Evolutionary conservation across 2,888 invertebrate species (phyloP).

Genomic region (Sisyra terminalis): DNA sequence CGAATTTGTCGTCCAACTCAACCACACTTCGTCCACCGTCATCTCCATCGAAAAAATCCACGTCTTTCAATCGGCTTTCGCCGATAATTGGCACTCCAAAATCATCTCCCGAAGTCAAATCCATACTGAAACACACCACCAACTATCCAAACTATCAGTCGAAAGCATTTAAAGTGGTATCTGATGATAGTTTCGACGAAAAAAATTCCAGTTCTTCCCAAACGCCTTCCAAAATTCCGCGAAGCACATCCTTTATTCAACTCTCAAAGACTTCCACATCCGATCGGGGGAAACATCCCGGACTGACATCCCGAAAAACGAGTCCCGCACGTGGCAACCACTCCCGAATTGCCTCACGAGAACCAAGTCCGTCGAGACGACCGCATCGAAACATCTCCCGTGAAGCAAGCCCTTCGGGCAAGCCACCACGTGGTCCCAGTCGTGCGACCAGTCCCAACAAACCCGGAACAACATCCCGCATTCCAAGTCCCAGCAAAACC

Average conservation of each 20-base stretch:
- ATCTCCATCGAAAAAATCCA: constrained; percentile 1
- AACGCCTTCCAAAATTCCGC: constrained; percentile 7
- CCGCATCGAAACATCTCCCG: constrained; percentile 1
- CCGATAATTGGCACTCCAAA: constrained; percentile 7
- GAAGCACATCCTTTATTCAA: constrained; percentile 4
- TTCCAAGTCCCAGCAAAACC: neutral
- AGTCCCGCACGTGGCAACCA: neutral
- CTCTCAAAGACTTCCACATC: neutral
- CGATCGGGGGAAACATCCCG: neutral
- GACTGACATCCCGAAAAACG: neutral
- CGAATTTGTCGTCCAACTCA: constrained; percentile 2
- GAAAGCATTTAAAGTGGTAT: neutral
- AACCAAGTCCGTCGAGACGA: constrained; percentile 1
- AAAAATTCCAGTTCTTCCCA: constrained; percentile 1
- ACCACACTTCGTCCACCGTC: constrained; percentile 3
- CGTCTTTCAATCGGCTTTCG: neutral
- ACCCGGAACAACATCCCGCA: neutral
- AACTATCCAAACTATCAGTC: too few species aligned
- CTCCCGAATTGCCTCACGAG: constrained; percentile 2
- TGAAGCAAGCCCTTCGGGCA: neutral
- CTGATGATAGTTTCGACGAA: constrained; percentile 2
- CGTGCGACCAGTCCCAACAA: neutral
- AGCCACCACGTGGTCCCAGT: constrained; percentile 1
- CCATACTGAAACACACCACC: neutral
- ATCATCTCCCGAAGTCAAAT: constrained; percentile 4